Evolutionary conservation across 2,113 vertebrate genomes (phyloP), one percentile per base, ranked within the genome.

Genomic region (Suncus etruscus): DNA sequence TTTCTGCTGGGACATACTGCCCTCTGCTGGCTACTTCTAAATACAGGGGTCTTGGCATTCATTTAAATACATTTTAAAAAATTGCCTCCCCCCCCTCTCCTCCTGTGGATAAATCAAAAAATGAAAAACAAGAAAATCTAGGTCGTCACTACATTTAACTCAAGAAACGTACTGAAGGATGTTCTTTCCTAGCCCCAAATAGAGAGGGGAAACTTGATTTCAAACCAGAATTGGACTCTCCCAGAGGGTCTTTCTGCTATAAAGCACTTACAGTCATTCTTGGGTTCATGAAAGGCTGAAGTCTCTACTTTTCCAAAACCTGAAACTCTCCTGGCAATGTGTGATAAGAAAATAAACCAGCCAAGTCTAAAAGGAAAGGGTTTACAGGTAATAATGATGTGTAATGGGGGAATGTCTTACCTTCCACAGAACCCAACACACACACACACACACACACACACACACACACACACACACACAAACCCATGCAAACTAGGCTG

Each of bases 11-110:
- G 91, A 94, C 91, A 61, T 93, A 94, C 95, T 97, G 97, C 97
- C 97, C 97, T 97, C 98, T 98, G 47, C 97, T 97, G 98, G 91
- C 78, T 1, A 32, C 69, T 22, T 14, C 31, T 11, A 5, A 7
- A 31, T 61, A 1, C 12, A 2, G 16, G 69, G 31, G 20, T 4
- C 16, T 1, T 27, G 15, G 51, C 94, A 5, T 4, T 77, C 25
- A 50, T 68, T 24, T 66, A 91, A 45, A 91, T 58, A 77, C 18
- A 18, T 20, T 61, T 61, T 61, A 39, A 69, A 48, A 11, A 61
- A 24, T 4, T 24, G 27, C 22, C 22, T 77, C 5, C 68, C 32
- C 15, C 7, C 68, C 27, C 15, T 16, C 22, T 66, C 11, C 58
- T 66, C 73, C 12, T 86, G 27, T 75, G 45, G 61, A 9, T 5